These are phyloP conservation scores for Sceloporus undulatus DNA, from an alignment of 2,113 vertebrate species.

Conservation along the genomic window DNA sequence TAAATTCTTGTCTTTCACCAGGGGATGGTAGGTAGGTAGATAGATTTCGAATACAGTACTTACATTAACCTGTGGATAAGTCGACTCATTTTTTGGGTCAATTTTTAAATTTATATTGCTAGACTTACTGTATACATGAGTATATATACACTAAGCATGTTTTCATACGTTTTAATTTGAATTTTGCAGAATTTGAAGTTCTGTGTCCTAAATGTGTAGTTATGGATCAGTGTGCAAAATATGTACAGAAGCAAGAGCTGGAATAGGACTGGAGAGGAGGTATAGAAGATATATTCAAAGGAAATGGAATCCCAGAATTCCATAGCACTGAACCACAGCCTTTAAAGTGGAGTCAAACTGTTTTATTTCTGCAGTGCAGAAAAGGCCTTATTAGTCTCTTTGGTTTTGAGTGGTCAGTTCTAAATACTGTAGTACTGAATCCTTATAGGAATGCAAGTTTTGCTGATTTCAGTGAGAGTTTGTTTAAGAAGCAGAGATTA, in stretches of 20 bases:
- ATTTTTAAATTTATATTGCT: too few relatives aligned
- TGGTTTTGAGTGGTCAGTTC: background rate
- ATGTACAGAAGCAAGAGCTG: background rate
- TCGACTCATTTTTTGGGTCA: too few relatives aligned
- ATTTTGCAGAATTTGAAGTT: background rate
- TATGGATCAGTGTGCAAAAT: background rate
- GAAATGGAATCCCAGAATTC: background rate
- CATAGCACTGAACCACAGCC: too few relatives aligned
- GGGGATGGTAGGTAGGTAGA: too few relatives aligned
- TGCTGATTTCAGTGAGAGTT: background rate
- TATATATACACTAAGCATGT: background rate
- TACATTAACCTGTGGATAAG: too few relatives aligned
- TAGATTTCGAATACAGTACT: too few relatives aligned
- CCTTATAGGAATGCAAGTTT: background rate
- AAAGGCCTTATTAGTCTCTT: background rate
- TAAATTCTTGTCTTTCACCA: too few relatives aligned
- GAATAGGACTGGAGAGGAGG: background rate
- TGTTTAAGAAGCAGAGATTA: background rate
- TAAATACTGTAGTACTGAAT: background rate
- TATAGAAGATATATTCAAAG: background rate
- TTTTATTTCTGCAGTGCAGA: too few relatives aligned
- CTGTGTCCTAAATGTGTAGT: background rate
- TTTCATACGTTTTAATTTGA: background rate
- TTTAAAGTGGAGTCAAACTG: too few relatives aligned
- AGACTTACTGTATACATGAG: too few relatives aligned